Evolutionary conservation across 2,888 invertebrate species (phyloP), one percentile per base, ranked within the genome.

Genomic region (Allygus modestus): DNA sequence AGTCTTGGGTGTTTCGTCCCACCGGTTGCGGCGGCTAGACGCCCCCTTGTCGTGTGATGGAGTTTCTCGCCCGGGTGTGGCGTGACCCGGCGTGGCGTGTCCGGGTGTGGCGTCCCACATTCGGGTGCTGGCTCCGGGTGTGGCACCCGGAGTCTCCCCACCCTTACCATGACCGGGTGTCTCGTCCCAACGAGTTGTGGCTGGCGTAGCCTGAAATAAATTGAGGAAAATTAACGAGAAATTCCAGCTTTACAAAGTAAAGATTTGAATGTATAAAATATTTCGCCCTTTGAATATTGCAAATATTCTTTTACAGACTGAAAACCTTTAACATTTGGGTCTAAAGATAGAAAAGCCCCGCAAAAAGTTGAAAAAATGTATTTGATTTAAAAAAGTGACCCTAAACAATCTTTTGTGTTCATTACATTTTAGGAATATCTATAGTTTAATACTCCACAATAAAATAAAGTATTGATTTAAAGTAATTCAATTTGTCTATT

Each of bases 1-100:
- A 2, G 98, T 98, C 92, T 98, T 98, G 0, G 99, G 99, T 0
- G 99, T 99, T 91, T 99, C 99, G 91, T 99, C 99, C 99, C 99
- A 99, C 85, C 99, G 94, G 92, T 99, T 99, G 73, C 99, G 93
- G 15, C 99, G 92, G 23, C 95, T 94, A 41, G 95, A 96, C 86
- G 92, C 91, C 83, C 94, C 94, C 88, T 93, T 93, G 83, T 93
- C 93, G 85, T 94, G 93, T 0, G 96, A 96, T 0, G 98, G 98
- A 0, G 97, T 97, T 86, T 96, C 96, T 84, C 94, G 92, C 69
- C 96, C 96, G 0, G 97, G 96, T 0, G 98, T 98, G 37, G 95
- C 96, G 86, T 95, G 94, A 0, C 96, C 96, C 0, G 96, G 96
- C 81, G 97, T 97, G 20, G 96, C 94, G 90, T 98, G 98, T 0